Conservation (phyloP, 2,888 invertebrate species). For the Altica lythri region DNA sequence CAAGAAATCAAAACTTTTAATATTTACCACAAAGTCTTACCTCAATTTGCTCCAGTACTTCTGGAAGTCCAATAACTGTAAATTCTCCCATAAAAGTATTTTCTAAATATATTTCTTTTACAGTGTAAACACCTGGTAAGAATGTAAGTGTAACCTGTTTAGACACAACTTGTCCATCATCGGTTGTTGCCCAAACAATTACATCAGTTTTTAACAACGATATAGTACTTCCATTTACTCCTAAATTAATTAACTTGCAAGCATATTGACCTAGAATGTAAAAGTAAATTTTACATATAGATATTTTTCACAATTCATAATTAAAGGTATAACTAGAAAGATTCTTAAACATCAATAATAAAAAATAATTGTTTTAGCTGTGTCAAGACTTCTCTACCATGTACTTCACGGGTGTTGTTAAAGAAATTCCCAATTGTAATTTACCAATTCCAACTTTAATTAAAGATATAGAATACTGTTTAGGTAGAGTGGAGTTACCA, state of each 20-base stretch:
- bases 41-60: conserved; percentile 62
- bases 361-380: no score
- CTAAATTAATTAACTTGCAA: conserved; percentile 50
- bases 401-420: no score
- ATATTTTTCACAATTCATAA: no score
- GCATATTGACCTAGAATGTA: conserved; percentile 55
- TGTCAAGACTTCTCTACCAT: no score
- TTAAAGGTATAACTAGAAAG: no score
- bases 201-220: conserved; percentile 49
- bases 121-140: conserved; percentile 50
- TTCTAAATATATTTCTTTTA: conserved; percentile 43
- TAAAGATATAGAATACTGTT: no score
- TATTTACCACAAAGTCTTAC: no score
- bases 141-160: conserved; percentile 50
- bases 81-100: conserved; percentile 46
- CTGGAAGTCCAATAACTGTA: conserved; percentile 61
- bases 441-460: no score
- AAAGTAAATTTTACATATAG: conserved; percentile 25
- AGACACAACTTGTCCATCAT: conserved; percentile 45
- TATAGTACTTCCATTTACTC: conserved; percentile 43
- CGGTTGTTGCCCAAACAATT: conserved; percentile 49
- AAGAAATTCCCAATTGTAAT: no score
- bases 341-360: no score
- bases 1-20: no score
- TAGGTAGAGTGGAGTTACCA: no score